phyloP scores from a whole-genome alignment of 2,797 vertebrate genomes.

The Toxotes lorentzi region DNA sequence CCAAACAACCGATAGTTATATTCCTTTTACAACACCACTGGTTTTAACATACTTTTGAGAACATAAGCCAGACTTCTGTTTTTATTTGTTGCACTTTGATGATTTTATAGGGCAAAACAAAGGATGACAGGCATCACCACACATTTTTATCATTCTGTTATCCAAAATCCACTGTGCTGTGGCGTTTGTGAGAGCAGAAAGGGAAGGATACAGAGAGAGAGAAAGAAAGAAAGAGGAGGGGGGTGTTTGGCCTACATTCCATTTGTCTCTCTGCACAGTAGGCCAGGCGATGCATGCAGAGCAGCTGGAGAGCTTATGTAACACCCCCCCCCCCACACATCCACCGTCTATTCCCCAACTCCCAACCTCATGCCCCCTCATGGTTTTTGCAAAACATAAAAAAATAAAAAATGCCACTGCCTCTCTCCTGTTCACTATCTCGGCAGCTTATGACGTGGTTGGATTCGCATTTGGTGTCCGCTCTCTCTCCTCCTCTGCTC shows the following conservation, averaged over 20 bases:
- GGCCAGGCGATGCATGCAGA: conserved; percentile 76
- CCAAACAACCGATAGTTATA: neutral
- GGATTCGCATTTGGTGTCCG: conserved; percentile 45
- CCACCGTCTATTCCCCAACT: neutral
- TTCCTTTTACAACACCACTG: neutral
- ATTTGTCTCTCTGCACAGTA: conserved; percentile 75
- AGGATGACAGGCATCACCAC: conserved; percentile 1
- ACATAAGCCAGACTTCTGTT: conserved; percentile 13
- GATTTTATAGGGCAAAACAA: conserved; percentile 30
- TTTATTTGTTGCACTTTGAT: conserved; percentile 28
- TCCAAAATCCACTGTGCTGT: conserved; percentile 29
- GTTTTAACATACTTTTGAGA: neutral
- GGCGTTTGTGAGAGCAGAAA: conserved; percentile 59
- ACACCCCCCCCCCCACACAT: conserved; percentile 46
- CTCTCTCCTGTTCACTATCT: conserved; percentile 23
- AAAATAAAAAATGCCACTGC: conserved; percentile 53
- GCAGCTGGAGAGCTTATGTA: conserved; percentile 81
- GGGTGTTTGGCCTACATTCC: conserved; percentile 81
- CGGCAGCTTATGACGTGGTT: conserved; percentile 51
- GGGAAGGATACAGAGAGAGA: conserved; percentile 63
- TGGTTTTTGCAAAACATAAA: conserved; percentile 54
- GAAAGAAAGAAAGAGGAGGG: conserved; percentile 40
- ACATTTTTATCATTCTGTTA: conserved; percentile 34
- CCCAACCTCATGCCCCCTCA: conserved; percentile 53
- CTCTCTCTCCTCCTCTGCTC: conserved; percentile 7